phyloP scores from a whole-genome alignment of 2,113 vertebrate genomes.

The Tachuris rubrigastra region DNA sequence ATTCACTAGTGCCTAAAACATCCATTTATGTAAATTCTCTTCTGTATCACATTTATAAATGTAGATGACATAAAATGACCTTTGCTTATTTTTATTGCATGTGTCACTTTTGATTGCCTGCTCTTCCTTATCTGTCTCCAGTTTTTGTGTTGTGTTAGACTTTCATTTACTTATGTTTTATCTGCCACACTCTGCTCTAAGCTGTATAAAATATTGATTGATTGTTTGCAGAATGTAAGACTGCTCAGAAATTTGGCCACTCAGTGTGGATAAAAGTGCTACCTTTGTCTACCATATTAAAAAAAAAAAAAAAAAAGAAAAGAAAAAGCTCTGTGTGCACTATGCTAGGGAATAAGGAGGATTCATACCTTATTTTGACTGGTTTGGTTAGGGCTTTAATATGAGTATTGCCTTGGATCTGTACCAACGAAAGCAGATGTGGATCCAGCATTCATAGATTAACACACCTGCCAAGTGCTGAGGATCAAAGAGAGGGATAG shows the following conservation, averaged over 20 bases:
- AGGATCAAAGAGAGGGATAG: constrained; percentile 42
- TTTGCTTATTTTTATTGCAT: background rate
- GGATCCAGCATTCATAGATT: constrained; percentile 31
- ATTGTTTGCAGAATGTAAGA: background rate
- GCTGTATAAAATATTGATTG: background rate
- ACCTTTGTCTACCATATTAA: background rate
- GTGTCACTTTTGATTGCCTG: background rate
- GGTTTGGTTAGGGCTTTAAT: constrained; percentile 38
- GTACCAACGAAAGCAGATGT: constrained; percentile 63
- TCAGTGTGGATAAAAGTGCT: background rate
- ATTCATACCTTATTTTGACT: constrained; percentile 56
- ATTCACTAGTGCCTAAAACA: background rate
- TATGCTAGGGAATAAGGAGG: constrained; percentile 9
- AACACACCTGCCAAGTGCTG: constrained; percentile 64
- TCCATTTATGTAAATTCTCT: background rate
- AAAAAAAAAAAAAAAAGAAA: background rate
- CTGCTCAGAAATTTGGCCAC: background rate
- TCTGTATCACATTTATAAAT: background rate
- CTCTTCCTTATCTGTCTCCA: background rate
- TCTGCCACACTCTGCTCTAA: background rate
- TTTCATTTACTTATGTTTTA: background rate
- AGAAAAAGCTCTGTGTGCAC: background rate
- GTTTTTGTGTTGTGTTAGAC: background rate
- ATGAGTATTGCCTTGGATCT: constrained; percentile 53
- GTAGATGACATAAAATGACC: background rate